phyloP scores from a whole-genome alignment of 2,888 invertebrate genomes.

The Amiota mariae region DNA sequence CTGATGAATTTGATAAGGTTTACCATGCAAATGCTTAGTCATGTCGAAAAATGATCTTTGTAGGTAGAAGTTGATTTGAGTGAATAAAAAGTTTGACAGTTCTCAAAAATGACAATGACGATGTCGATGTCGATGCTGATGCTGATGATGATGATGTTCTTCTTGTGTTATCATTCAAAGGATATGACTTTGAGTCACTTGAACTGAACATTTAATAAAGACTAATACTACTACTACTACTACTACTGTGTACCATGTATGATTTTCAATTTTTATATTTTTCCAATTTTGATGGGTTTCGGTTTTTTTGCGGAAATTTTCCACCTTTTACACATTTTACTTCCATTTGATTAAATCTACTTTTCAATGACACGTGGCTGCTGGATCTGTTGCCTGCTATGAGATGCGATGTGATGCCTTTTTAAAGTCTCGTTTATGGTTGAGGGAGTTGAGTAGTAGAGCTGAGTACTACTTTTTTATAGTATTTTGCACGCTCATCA shows the following conservation, averaged over 20 bases:
- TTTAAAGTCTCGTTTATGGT: conserved; percentile 32
- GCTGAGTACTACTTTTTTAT: conserved; percentile 35
- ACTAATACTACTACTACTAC: not conserved
- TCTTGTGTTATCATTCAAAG: too few relatives aligned
- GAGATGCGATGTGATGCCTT: conserved; percentile 28
- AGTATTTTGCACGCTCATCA: conserved; percentile 64
- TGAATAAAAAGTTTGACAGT: conserved; percentile 34
- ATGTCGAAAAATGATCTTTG: conserved; percentile 23
- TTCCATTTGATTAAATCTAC: conserved; percentile 70
- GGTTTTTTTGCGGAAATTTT: conserved; percentile 57
- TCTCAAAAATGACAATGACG: conserved; percentile 46
- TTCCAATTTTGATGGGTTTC: not conserved
- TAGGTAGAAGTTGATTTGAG: conserved; percentile 17
- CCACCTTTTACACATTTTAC: conserved; percentile 70
- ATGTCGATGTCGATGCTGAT: conserved; percentile 20
- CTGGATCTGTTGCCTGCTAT: not conserved
- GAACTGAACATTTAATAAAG: too few relatives aligned
- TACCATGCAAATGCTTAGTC: conserved; percentile 13
- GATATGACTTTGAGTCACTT: too few relatives aligned
- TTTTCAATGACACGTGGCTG: conserved; percentile 61
- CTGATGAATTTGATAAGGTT: too few relatives aligned
- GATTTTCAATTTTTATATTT: conserved; percentile 52
- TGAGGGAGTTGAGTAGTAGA: not conserved
- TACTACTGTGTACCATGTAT: conserved; percentile 29
- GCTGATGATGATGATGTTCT: not conserved